A percentile compares a stretch with the other conserved stretches of the same genome.
phyloP scores from a whole-genome alignment of 1,140 invertebrate genomes.

The Portunus trituberculatus region DNA sequence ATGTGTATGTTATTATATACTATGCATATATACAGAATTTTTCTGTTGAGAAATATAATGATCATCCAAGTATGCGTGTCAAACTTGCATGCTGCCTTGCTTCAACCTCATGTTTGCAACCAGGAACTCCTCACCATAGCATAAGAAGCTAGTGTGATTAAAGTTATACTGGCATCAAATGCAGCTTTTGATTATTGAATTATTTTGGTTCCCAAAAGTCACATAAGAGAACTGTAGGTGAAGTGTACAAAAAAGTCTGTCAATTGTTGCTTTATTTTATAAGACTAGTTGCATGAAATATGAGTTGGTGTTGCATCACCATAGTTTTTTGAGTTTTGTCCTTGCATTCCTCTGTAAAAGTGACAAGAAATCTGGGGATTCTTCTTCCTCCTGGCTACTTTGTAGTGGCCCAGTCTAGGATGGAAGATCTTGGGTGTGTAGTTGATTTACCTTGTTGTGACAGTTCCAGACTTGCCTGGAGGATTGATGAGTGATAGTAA shows the following conservation, averaged over 20 bases:
- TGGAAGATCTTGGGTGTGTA: too few relatives aligned
- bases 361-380: too few relatives aligned
- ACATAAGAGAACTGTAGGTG: neutral
- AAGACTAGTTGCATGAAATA: neutral
- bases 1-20: neutral
- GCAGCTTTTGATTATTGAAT: too few relatives aligned
- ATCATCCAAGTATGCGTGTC: neutral
- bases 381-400: too few relatives aligned
- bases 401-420: too few relatives aligned
- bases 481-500: too few relatives aligned
- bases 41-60: neutral
- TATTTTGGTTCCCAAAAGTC: too few relatives aligned
- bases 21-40: conserved; percentile 43
- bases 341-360: too few relatives aligned
- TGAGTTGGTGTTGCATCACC: neutral
- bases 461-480: too few relatives aligned
- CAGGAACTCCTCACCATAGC: neutral
- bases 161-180: neutral
- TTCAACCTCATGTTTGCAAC: neutral
- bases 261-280: neutral
- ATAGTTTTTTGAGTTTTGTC: too few relatives aligned
- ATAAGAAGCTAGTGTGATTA: neutral
- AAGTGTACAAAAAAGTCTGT: neutral
- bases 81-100: neutral
- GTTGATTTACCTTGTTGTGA: too few relatives aligned